A percentile compares a stretch with the other conserved stretches of the same genome.
Conservation (phyloP, 2,797 vertebrate genomes). For the Crocidura indochinensis region DNA sequence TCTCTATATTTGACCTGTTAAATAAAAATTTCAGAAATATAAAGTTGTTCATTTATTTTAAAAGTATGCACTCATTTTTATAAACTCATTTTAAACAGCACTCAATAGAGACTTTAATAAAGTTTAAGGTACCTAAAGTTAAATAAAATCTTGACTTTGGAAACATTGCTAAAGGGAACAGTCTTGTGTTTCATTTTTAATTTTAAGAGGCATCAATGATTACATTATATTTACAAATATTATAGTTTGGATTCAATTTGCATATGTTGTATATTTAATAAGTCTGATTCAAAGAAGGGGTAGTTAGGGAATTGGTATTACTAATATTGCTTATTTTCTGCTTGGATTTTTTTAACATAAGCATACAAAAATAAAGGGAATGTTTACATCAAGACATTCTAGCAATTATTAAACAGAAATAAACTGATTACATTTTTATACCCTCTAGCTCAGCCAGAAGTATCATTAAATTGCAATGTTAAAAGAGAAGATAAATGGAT, state of each 20-base stretch:
- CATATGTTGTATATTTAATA: constrained; percentile 69
- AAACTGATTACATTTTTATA: constrained; percentile 49
- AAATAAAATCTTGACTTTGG: constrained; percentile 32
- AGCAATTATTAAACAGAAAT: constrained; percentile 49
- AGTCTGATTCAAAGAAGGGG: constrained; percentile 43
- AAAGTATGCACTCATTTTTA: constrained; percentile 16
- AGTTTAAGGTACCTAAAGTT: constrained; percentile 8
- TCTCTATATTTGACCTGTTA: neutral
- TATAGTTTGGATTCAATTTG: constrained; percentile 67
- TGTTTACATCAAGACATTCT: constrained; percentile 22
- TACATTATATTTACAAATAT: constrained; percentile 62
- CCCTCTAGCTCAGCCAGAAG: constrained; percentile 2
- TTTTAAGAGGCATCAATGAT: constrained; percentile 60
- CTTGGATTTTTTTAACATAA: constrained; percentile 50
- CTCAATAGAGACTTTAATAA: neutral
- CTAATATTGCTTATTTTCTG: constrained; percentile 42
- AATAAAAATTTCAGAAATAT: neutral
- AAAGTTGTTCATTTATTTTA: constrained; percentile 9
- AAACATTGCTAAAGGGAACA: neutral
- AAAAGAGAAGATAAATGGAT: constrained; percentile 38
- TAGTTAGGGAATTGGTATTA: constrained; percentile 49
- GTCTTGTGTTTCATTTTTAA: constrained; percentile 33
- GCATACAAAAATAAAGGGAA: constrained; percentile 60
- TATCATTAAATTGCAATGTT: constrained; percentile 20
- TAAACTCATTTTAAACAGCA: neutral